Evolutionary conservation across 2,888 invertebrate species (phyloP).

Genomic region (Colostygia pectinataria): DNA sequence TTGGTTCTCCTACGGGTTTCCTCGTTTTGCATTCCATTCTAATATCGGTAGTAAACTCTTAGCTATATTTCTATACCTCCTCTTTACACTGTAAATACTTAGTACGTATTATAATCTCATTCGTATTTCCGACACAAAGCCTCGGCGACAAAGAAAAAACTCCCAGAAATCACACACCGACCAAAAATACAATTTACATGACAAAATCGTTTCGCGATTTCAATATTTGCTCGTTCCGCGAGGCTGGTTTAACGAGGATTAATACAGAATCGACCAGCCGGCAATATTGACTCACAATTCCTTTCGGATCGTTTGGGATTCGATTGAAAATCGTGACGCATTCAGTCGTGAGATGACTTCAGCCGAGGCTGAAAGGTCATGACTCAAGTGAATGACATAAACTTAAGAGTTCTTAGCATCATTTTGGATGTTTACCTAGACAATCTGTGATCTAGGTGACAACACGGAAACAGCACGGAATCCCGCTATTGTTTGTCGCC

Average conservation of each 20-base stretch:
- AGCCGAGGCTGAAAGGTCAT: slow-evolving; percentile 9
- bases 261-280: slow-evolving; percentile 34
- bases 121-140: slow-evolving; percentile 12
- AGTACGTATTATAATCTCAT: slow-evolving; percentile 4
- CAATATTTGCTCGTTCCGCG: slow-evolving; percentile 36
- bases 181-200: slow-evolving; percentile 37
- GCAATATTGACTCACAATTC: slow-evolving; percentile 39
- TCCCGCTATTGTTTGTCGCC: too few relatives aligned
- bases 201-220: slow-evolving; percentile 34
- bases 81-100: neutral
- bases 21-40: too few relatives aligned
- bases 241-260: slow-evolving; percentile 36
- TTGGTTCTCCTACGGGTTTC: too few relatives aligned
- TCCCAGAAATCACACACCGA: slow-evolving; percentile 23
- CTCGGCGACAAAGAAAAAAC: slow-evolving; percentile 24
- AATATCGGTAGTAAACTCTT: too few relatives aligned
- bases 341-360: slow-evolving; percentile 27
- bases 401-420: neutral
- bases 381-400: neutral
- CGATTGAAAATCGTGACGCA: slow-evolving; percentile 37
- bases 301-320: slow-evolving; percentile 35
- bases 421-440: too few relatives aligned
- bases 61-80: too few relatives aligned
- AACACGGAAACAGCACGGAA: too few relatives aligned
- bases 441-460: too few relatives aligned